Evolutionary conservation across 2,797 vertebrate genomes (phyloP).

Genomic region (Sebastolobus altivelis): DNA sequence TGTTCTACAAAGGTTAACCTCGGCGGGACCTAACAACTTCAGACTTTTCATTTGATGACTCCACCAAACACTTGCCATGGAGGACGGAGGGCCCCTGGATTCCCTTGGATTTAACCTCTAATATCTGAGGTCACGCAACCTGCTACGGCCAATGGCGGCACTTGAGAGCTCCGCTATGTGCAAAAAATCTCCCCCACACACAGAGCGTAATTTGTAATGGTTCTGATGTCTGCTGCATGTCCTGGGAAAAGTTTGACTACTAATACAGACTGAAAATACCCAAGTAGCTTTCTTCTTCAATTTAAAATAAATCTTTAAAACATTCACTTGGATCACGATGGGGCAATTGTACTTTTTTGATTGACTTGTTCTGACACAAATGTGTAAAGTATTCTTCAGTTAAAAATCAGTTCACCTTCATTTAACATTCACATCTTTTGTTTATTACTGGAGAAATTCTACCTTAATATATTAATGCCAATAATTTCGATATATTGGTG

Average conservation of each 20-base stretch:
- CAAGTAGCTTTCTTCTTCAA: background rate
- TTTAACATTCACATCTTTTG: background rate
- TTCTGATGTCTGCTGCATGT: conserved; percentile 30
- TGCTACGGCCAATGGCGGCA: conserved; percentile 53
- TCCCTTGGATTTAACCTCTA: conserved; percentile 79
- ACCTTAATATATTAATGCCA: no score
- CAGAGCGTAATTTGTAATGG: conserved; percentile 16
- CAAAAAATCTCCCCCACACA: background rate
- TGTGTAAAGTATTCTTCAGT: background rate
- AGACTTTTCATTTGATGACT: conserved; percentile 80
- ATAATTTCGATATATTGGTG: background rate
- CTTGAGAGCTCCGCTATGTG: conserved; percentile 58
- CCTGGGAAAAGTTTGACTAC: conserved; percentile 17
- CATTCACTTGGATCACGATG: background rate
- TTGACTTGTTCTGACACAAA: background rate
- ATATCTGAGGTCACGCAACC: conserved; percentile 74
- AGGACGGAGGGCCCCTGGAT: conserved; percentile 64
- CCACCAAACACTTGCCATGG: conserved; percentile 71
- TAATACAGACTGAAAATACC: conserved; percentile 4
- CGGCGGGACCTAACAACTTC: conserved; percentile 82
- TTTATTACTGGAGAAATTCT: background rate
- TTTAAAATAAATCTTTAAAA: background rate
- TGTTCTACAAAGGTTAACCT: conserved; percentile 85
- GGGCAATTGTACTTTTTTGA: background rate
- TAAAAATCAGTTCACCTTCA: background rate